These are phyloP conservation scores for Alligator mississippiensis DNA, from an alignment of 2,113 vertebrate species.

Conservation along the genomic window DNA sequence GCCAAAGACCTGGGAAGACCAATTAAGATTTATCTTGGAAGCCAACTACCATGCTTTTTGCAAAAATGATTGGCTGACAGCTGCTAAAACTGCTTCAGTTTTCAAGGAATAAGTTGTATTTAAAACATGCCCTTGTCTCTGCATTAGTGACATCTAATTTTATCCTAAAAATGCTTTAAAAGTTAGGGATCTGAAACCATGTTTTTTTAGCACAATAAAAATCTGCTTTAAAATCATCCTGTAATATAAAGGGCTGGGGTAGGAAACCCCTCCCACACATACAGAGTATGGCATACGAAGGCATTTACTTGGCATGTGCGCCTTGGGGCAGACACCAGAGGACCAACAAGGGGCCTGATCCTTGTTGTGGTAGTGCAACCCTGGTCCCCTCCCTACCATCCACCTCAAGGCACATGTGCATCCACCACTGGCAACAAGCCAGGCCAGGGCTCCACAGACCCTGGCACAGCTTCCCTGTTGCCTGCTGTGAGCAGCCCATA, in stretches of 20 bases:
- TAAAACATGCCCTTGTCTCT: background rate
- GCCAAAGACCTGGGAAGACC: background rate
- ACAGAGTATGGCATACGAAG: too few species aligned
- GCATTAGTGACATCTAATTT: background rate
- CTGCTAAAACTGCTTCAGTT: background rate
- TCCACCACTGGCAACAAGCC: too few species aligned
- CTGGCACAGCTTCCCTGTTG: too few species aligned
- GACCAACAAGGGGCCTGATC: too few species aligned
- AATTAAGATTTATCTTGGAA: background rate
- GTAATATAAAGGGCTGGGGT: background rate
- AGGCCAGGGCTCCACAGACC: too few species aligned
- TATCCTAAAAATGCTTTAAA: background rate
- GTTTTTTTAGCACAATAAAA: background rate
- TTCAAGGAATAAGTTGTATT: accelerated
- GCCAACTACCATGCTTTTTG: background rate
- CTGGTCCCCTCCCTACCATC: too few species aligned
- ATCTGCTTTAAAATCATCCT: background rate
- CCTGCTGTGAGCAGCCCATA: too few species aligned
- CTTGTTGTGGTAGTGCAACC: too few species aligned
- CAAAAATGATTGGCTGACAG: background rate
- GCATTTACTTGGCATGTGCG: too few species aligned
- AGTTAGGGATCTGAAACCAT: accelerated
- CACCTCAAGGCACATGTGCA: too few species aligned
- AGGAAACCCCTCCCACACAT: too few species aligned
- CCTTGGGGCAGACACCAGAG: too few species aligned